Conservation (phyloP, 2,797 vertebrate genomes). For the Hypotaenidia okinawae region DNA sequence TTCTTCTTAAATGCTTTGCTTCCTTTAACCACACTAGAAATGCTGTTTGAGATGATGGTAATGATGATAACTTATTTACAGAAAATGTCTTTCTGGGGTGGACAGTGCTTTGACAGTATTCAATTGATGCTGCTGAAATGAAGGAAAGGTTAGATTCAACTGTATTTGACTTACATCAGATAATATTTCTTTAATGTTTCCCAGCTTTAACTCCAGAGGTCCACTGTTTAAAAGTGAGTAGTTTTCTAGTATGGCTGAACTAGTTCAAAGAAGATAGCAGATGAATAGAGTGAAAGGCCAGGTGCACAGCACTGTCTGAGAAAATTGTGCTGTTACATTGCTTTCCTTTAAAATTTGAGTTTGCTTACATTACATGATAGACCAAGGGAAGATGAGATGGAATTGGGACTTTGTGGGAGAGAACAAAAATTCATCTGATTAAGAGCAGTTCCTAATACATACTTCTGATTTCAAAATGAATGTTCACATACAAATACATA, state of each 20-base stretch:
- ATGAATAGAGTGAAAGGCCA: background rate
- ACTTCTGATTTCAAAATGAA: background rate
- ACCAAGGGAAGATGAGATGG: background rate
- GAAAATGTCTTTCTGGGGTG: background rate
- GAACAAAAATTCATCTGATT: background rate
- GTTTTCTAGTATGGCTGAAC: background rate
- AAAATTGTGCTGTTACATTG: background rate
- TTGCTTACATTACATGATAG: background rate
- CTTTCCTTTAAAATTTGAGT: background rate
- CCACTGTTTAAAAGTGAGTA: rapidly evolving
- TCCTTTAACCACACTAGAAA: background rate
- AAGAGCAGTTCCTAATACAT: background rate
- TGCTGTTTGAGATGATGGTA: background rate
- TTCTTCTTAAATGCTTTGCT: background rate
- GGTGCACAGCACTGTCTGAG: background rate
- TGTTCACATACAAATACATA: background rate
- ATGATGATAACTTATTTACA: background rate
- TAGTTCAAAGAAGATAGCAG: background rate
- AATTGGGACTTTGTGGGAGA: background rate
- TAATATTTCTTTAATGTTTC: background rate
- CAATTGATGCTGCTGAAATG: background rate
- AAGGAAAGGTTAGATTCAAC: background rate
- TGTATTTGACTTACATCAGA: background rate
- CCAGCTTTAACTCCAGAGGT: background rate
- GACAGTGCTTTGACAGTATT: background rate